phyloP scores from a whole-genome alignment of 2,888 invertebrate genomes.

The Listrodromus nycthemerus region DNA sequence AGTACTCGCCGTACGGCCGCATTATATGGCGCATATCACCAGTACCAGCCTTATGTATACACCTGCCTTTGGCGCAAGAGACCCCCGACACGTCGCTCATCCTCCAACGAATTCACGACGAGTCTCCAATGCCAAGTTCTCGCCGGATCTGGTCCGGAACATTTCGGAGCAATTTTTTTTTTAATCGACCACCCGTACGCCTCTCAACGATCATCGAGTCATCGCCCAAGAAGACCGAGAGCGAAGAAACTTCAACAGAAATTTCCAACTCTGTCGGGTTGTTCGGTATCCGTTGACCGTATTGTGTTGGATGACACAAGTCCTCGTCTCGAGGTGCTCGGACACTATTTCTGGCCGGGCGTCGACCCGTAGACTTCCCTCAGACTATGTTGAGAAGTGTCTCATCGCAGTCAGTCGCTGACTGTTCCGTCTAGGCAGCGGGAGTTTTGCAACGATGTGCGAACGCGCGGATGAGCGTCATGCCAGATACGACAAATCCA shows the following conservation, averaged over 20 bases:
- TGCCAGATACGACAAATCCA: too few species aligned
- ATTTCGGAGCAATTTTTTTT: not conserved
- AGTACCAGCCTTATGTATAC: constrained; percentile 38
- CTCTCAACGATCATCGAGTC: too few species aligned
- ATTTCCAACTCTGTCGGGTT: constrained; percentile 1
- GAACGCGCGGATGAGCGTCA: too few species aligned
- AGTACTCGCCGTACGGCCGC: constrained; percentile 12
- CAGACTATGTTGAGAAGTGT: constrained; percentile 79
- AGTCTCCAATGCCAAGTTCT: too few species aligned
- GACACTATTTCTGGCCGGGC: constrained; percentile 82
- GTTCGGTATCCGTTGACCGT: constrained; percentile 55
- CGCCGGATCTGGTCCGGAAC: too few species aligned
- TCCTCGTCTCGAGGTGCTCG: constrained; percentile 76
- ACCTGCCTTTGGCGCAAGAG: constrained; percentile 72
- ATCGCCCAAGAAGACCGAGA: not conserved
- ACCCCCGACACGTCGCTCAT: constrained; percentile 60
- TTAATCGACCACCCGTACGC: not conserved
- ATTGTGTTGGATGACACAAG: constrained; percentile 67
- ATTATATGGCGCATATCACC: not conserved
- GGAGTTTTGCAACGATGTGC: not conserved
- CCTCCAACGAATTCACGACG: not conserved
- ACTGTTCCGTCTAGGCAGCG: constrained; percentile 10
- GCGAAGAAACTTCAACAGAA: not conserved
- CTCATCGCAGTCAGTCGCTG: constrained; percentile 5
- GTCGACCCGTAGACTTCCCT: constrained; percentile 83